A percentile compares a stretch with the other conserved stretches of the same genome.
Conservation (phyloP, 2,797 vertebrate genomes). For the Fringilla coelebs region DNA sequence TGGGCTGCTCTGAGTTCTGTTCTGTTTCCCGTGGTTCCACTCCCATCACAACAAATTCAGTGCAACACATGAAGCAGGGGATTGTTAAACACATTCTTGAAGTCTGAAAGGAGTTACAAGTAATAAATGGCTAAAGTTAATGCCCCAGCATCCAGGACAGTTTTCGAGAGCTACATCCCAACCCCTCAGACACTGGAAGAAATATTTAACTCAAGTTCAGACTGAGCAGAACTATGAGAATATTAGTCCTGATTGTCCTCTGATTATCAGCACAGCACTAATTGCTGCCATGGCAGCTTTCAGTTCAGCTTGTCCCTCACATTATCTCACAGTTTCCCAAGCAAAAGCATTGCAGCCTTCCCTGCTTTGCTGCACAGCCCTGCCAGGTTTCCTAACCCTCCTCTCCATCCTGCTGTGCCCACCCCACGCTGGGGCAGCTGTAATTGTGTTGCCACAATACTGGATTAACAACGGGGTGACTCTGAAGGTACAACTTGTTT, state of each 20-base stretch:
- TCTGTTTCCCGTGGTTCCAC: not conserved
- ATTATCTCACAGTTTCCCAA: not conserved
- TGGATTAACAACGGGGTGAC: not conserved
- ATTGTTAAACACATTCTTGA: not conserved
- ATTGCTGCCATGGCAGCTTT: not conserved
- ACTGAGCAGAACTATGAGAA: not conserved
- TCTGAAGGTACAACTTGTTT: not conserved
- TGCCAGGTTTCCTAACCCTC: not conserved
- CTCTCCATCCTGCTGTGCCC: not conserved
- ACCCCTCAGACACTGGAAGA: not conserved
- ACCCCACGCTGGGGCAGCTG: not conserved
- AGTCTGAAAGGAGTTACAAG: not conserved
- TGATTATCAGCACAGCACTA: not conserved
- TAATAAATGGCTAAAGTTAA: not conserved
- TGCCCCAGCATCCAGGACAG: not conserved
- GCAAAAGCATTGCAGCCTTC: not conserved
- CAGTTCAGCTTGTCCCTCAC: not conserved
- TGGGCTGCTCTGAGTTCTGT: not conserved
- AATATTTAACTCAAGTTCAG: not conserved
- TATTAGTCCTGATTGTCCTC: not conserved
- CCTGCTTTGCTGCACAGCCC: not conserved
- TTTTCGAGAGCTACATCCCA: not conserved
- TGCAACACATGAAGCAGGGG: not conserved
- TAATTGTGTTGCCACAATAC: slow-evolving; percentile 51
- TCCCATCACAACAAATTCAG: not conserved